Conservation (phyloP, 2,797 vertebrate species). For the Phrynocephalus guinanensis region DNA sequence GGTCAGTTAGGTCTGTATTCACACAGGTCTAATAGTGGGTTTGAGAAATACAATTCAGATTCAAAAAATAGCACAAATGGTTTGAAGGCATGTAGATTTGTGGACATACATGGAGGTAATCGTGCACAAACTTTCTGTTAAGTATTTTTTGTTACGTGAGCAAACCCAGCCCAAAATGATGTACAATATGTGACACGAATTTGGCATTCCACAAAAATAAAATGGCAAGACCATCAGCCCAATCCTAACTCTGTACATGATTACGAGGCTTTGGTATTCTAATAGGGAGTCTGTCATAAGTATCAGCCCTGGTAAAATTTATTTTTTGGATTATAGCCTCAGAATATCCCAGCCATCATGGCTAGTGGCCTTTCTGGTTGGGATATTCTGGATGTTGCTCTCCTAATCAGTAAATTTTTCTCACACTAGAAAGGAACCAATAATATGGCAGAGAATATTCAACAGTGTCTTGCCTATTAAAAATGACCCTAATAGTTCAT, state of each 20-base stretch:
- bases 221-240: not conserved
- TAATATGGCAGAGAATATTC: not conserved
- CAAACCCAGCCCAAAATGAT: not conserved
- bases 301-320: not conserved
- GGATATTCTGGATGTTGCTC: no score
- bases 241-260: not conserved
- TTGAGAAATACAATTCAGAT: not conserved
- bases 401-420: no score
- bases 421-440: no score
- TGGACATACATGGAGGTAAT: not conserved
- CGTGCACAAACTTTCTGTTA: not conserved
- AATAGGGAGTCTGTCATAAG: not conserved
- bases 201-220: not conserved
- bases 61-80: not conserved
- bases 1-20: not conserved
- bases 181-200: not conserved
- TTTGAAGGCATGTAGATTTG: not conserved
- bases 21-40: no score
- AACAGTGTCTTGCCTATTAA: not conserved
- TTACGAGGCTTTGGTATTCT: not conserved
- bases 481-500: not conserved
- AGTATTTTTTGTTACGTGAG: not conserved
- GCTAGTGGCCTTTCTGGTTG: no score
- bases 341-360: no score
- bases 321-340: no score